Evolutionary conservation across 2,113 vertebrate species (phyloP).

Genomic region (Pelvicachromis taeniatus): DNA sequence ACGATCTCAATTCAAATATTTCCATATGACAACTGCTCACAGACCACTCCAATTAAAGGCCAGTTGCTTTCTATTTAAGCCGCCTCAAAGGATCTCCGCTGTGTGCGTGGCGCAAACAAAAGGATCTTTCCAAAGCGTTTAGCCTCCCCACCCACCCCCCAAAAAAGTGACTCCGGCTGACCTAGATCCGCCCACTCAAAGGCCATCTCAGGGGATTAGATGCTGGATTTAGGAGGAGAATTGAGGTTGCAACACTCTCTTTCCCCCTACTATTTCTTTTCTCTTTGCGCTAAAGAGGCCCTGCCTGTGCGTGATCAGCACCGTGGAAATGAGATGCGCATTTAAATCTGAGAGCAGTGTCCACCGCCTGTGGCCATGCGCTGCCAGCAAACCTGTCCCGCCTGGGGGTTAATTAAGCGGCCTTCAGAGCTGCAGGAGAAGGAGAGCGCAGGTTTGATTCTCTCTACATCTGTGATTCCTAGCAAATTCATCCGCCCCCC

Average conservation of each 20-base stretch:
- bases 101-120: constrained; percentile 84
- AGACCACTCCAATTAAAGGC: constrained; percentile 75
- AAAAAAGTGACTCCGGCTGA: constrained; percentile 62
- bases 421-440: constrained; percentile 83
- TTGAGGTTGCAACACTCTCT: constrained; percentile 73
- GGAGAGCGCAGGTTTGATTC: constrained; percentile 87
- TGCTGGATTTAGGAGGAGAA: constrained; percentile 76
- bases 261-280: constrained; percentile 56
- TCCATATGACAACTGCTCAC: constrained; percentile 84
- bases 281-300: constrained; percentile 81
- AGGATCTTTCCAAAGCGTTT: constrained; percentile 80
- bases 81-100: constrained; percentile 42
- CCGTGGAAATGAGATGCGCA: constrained; percentile 97
- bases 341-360: constrained; percentile 88
- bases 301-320: constrained; percentile 74
- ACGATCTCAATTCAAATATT: constrained; percentile 79
- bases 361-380: constrained; percentile 83
- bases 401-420: constrained; percentile 95
- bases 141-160: constrained; percentile 21
- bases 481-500: constrained; percentile 80
- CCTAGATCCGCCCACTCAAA: constrained; percentile 81
- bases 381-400: constrained; percentile 76
- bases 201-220: constrained; percentile 87
- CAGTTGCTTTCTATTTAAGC: constrained; percentile 70
- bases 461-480: constrained; percentile 93